A percentile compares a stretch with the other conserved stretches of the same genome.
These are phyloP conservation scores for Crotophaga sulcirostris DNA, from an alignment of 2,113 vertebrate genomes.

Conservation along the genomic window DNA sequence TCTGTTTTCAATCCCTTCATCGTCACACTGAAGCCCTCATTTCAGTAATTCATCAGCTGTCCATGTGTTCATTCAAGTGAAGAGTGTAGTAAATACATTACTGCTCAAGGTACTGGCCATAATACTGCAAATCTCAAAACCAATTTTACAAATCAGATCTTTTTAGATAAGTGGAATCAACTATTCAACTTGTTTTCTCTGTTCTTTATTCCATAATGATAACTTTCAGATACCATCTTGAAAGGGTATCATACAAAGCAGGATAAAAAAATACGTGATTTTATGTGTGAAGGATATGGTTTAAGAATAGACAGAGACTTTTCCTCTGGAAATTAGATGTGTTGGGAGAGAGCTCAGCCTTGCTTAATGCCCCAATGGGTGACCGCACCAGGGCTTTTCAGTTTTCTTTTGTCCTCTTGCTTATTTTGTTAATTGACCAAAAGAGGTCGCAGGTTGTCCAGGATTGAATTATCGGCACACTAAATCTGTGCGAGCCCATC, in stretches of 20 bases:
- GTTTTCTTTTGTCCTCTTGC: background rate
- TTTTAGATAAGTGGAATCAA: background rate
- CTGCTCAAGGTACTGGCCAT: background rate
- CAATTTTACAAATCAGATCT: background rate
- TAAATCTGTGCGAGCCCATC: background rate
- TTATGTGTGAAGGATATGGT: background rate
- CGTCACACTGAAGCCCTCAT: background rate
- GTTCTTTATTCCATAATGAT: background rate
- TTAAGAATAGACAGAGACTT: background rate
- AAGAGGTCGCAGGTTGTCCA: constrained; percentile 74
- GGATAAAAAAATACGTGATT: background rate
- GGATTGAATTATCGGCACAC: background rate
- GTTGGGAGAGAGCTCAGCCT: background rate
- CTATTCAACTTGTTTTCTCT: background rate
- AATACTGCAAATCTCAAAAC: background rate
- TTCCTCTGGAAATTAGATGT: background rate
- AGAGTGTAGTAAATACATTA: background rate
- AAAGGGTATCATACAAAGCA: accelerated
- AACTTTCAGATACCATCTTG: background rate
- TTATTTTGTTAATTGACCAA: constrained; percentile 47
- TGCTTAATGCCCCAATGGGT: background rate
- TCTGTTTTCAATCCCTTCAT: background rate
- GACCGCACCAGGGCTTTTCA: background rate
- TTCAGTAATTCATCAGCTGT: background rate
- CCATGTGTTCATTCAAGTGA: background rate